Base-by-base conservation (phyloP, 1,140 invertebrate genomes). In the Ceratosolen fusciceps region DNA sequence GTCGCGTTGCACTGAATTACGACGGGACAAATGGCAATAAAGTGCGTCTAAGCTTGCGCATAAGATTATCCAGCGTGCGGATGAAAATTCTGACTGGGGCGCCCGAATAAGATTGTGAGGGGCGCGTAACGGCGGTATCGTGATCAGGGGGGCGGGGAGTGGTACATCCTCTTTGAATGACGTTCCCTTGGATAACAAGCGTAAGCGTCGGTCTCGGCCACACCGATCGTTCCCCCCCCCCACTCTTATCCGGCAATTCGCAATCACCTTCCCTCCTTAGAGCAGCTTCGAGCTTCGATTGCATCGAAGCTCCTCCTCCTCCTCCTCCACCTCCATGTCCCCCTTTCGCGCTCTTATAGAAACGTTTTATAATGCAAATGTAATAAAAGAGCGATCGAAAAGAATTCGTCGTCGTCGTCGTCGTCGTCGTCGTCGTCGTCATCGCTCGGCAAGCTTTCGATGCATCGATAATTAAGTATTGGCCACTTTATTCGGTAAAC, bases 101-200 rank as follows among this genome's bases (percentile, higher is more conserved):
- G 19, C 10, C 2, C 31, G 19, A 16, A 62, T 34, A 62, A 62
- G 31, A 62, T 62, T 62, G 19, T 34, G 34, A 62, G 16, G 29
- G 3, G 16, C 56, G 26, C 2, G 31, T 62, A 19, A 29, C 8
- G 34, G 2, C 9, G 5, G 31, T 37, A 16, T 3, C 2, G 14
- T 9, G 19, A 65, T 31, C 37, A 37, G 1, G 10, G 21, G 34
- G 19, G 31, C n/a, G 19, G 8, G 26, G 0, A 9, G 16, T 12
- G 49, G 49, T 52, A 70, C 78, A 70, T 68, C 49, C 60, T 74
- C 77, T 67, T 74, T 79, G 72, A 74, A 74, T 79, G 74, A 79
- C 70, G 72, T 70, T 79, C 52, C 37, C 78, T 70, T 79, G 71
- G 72, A 79, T 79, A 74, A 79, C 72, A 73, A 68, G 74, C 74